These are phyloP conservation scores for Ophiodon elongatus DNA, from an alignment of 2,113 vertebrate genomes.

Conservation along the genomic window DNA sequence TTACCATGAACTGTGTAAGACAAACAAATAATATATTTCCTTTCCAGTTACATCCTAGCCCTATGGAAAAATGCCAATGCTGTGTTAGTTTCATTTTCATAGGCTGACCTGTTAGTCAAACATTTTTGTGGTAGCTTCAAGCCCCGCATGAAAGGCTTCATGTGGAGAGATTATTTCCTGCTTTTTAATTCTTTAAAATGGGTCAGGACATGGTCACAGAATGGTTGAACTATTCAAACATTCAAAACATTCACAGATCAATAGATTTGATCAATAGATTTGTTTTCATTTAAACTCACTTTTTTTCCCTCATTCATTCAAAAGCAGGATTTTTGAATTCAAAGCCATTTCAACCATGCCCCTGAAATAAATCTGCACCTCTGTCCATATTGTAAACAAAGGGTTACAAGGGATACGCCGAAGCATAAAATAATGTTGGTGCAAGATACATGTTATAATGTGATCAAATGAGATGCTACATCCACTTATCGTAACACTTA, in stretches of 20 bases:
- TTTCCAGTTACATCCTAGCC: not conserved
- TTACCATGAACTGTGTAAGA: not conserved
- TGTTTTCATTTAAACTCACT: too few relatives aligned
- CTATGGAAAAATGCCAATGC: constrained; percentile 2
- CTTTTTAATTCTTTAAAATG: not conserved
- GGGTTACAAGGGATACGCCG: not conserved
- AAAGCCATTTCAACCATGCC: not conserved
- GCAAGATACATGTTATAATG: constrained; percentile 46
- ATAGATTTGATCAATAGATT: not conserved
- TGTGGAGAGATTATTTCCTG: not conserved
- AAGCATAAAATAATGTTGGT: constrained; percentile 40
- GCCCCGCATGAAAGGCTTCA: not conserved
- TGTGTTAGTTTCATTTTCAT: not conserved
- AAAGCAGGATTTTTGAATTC: constrained; percentile 11
- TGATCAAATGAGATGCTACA: constrained; percentile 67
- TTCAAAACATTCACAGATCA: not conserved
- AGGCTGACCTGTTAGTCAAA: not conserved
- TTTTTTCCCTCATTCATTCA: not conserved
- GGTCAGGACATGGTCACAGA: not conserved
- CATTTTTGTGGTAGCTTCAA: not conserved
- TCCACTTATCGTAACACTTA: constrained; percentile 54
- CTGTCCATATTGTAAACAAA: not conserved
- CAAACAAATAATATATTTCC: not conserved
- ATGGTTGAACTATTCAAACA: not conserved
- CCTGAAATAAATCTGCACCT: not conserved